phyloP scores from a whole-genome alignment of 1,140 invertebrate species.

The Drosophila lowei region DNA sequence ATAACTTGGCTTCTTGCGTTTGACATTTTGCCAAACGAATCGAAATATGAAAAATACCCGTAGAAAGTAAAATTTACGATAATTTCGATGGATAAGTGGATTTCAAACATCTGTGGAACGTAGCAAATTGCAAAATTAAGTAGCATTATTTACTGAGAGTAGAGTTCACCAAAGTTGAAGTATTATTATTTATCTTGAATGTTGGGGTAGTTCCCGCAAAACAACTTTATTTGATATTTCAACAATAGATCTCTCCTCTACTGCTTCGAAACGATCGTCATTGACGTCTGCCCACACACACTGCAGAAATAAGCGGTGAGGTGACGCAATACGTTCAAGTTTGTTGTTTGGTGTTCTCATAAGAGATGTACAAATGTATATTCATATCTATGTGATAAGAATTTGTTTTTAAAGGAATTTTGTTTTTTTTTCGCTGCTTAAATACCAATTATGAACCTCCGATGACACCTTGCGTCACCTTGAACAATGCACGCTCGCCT shows the following conservation, averaged over 20 bases:
- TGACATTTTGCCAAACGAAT: constrained; percentile 44
- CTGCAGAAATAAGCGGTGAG: constrained; percentile 24
- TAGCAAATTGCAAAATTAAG: constrained; percentile 30
- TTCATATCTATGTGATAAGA: constrained; percentile 26
- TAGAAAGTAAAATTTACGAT: constrained; percentile 1
- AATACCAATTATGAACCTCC: too few species aligned
- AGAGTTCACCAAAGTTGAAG: too few species aligned
- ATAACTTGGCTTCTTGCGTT: constrained; percentile 38
- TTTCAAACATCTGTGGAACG: constrained; percentile 39
- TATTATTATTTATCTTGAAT: too few species aligned
- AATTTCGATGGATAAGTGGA: constrained; percentile 17
- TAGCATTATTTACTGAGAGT: too few species aligned
- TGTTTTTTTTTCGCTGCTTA: too few species aligned
- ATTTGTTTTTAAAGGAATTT: neutral
- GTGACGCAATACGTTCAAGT: constrained; percentile 34
- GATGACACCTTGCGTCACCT: too few species aligned
- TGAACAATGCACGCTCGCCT: too few species aligned
- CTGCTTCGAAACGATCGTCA: constrained; percentile 17
- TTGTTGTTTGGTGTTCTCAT: constrained; percentile 22
- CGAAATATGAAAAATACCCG: constrained; percentile 56
- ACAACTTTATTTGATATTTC: too few species aligned
- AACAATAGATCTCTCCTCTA: too few species aligned
- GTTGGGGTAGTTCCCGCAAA: too few species aligned
- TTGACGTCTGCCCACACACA: constrained; percentile 29
- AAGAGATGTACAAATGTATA: constrained; percentile 1